Evolutionary conservation across 2,797 vertebrate genomes (phyloP).

Genomic region (Enteromius afrohamiltoni): DNA sequence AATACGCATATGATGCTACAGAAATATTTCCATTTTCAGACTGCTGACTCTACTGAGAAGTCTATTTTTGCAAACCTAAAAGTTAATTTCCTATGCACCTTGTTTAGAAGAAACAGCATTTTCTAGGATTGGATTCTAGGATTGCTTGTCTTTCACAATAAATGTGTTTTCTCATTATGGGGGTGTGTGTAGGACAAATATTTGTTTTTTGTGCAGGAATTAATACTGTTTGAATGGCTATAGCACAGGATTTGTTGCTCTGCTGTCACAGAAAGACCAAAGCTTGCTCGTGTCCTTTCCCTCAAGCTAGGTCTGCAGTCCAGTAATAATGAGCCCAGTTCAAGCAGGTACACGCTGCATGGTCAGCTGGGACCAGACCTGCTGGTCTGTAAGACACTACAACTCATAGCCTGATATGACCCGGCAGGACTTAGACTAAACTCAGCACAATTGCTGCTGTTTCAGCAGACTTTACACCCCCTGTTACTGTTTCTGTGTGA

Average conservation of each 20-base stretch:
- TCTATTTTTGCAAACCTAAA: not conserved
- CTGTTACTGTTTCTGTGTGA: constrained; percentile 7
- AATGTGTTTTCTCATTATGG: constrained; percentile 20
- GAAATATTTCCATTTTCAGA: not conserved
- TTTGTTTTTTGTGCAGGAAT: not conserved
- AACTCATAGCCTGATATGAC: constrained; percentile 4
- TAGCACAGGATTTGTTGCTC: not conserved
- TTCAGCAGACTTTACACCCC: not conserved
- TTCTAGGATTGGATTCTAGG: too few species aligned
- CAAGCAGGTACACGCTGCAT: not conserved
- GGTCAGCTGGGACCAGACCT: constrained; percentile 20
- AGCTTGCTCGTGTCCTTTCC: not conserved
- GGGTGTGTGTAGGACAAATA: not conserved
- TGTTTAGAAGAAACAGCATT: not conserved
- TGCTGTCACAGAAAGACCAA: not conserved
- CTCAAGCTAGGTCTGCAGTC: not conserved
- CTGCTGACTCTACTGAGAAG: not conserved
- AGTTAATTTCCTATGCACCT: not conserved
- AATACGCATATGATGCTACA: not conserved
- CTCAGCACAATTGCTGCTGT: constrained; percentile 32
- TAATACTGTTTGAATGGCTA: not conserved
- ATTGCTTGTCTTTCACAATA: constrained; percentile 4
- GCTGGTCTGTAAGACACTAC: not conserved
- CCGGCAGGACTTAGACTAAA: not conserved
- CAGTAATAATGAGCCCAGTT: constrained; percentile 18